A percentile compares a stretch with the other conserved stretches of the same genome.
These are phyloP conservation scores for Scaptomyza polygonia DNA, from an alignment of 2,888 invertebrate species.

Conservation along the genomic window DNA sequence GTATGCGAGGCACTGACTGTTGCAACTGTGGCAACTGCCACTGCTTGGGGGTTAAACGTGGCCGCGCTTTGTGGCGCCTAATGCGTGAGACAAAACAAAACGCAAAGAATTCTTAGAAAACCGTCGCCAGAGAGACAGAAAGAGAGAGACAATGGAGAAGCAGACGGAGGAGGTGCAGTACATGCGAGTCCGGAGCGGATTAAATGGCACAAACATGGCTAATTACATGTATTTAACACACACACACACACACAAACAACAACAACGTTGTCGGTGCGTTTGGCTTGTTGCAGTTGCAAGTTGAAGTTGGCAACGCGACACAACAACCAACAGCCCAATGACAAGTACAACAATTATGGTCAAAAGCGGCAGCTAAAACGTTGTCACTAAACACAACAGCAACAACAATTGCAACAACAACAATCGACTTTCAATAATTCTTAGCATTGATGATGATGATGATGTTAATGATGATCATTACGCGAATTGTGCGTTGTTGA, in stretches of 20 bases:
- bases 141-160: constrained; percentile 10
- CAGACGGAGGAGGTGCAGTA: constrained; percentile 18
- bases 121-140: constrained; percentile 57
- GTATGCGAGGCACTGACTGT: constrained; percentile 58
- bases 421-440: constrained; percentile 38
- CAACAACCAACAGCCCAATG: constrained; percentile 49
- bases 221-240: constrained; percentile 79
- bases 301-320: constrained; percentile 68
- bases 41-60: constrained; percentile 76
- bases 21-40: constrained; percentile 18
- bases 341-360: constrained; percentile 75
- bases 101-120: constrained; percentile 77
- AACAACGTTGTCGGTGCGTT: constrained; percentile 55
- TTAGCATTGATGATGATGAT: constrained; percentile 24
- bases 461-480: constrained; percentile 46
- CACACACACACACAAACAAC: constrained; percentile 26
- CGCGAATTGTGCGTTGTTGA: constrained; percentile 33
- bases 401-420: constrained; percentile 21
- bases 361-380: constrained; percentile 60
- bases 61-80: constrained; percentile 73
- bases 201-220: constrained; percentile 80
- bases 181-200: constrained; percentile 64
- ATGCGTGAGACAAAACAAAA: constrained; percentile 79
- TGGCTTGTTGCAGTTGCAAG: constrained; percentile 56
- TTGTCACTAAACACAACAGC: constrained; percentile 59